phyloP scores from a whole-genome alignment of 2,797 vertebrate genomes.

The Leptodactylus fallax region DNA sequence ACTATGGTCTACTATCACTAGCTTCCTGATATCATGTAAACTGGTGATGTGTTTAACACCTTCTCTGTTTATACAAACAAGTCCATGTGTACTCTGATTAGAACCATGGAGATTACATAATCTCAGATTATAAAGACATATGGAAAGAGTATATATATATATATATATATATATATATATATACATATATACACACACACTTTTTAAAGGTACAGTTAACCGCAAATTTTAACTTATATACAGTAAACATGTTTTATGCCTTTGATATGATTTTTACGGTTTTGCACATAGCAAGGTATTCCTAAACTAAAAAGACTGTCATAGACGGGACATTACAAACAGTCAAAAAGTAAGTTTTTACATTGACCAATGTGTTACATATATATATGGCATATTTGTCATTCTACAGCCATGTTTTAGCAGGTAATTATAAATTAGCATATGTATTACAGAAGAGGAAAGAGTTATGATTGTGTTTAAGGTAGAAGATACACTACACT shows the following conservation, averaged over 20 bases:
- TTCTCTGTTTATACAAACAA: conserved; percentile 76
- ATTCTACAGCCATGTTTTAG: conserved; percentile 72
- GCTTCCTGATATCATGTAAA: conserved; percentile 74
- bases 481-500: conserved; percentile 67
- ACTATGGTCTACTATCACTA: conserved; percentile 71
- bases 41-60: conserved; percentile 78
- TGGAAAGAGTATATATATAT: too few species aligned
- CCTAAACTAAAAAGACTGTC: not conserved
- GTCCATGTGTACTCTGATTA: conserved; percentile 78
- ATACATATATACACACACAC: too few species aligned
- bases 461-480: too few species aligned
- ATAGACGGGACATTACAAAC: not conserved
- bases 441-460: conserved; percentile 25
- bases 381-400: conserved; percentile 22
- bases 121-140: conserved; percentile 43
- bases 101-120: conserved; percentile 75
- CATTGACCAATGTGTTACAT: too few species aligned
- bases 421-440: conserved; percentile 69
- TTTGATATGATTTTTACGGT: not conserved
- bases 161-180: too few species aligned
- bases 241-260: not conserved
- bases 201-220: not conserved
- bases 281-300: not conserved
- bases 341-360: not conserved
- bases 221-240: not conserved